Base-by-base conservation (phyloP, 2,113 vertebrate species). In the Bucco capensis region DNA sequence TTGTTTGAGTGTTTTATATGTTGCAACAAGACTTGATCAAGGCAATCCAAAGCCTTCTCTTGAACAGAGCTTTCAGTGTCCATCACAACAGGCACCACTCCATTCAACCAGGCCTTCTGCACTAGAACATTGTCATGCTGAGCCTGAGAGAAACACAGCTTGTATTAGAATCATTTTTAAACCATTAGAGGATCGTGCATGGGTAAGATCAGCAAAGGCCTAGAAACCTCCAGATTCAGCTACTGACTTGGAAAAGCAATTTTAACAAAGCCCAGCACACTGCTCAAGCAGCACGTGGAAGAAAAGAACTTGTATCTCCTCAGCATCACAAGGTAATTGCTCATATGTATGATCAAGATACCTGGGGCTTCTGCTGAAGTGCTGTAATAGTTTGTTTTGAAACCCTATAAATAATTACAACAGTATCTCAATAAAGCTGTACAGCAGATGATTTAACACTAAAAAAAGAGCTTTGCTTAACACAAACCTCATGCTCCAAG, bases 21-120 rank as follows among this genome's bases (percentile, higher is more conserved):
- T n/a, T 97, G 97, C 62, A 99, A 77, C 86, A 99, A 60, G 31
- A 98, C 83, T 90, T 98, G 97, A 27, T 99, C 97, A 8, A 99
- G 96, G 92, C 97, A 98, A 27, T 99, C 98, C 92, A 99, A 84
- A 33, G 98, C 98, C 92, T 98, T 99, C 78, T 99, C 98, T 54
- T 99, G 99, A 47, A 99, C 98, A 0, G 98, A 97, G 89, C 27
- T 98, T 92, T 99, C 99, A 0, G 92, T 33, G 86, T 99, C 99
- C 82, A 98, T 96, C 89, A 99, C 97, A 5, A 98, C 97, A 0
- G 99, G 98, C 46, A 99, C 91, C 58, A 99, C 97, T 0, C 98
- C 98, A 1, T 88, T 79, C 76, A 99, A 94, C 98, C 99, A 99
- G 8, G 98, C 98, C 93, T 97, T 98, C 97, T 99, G 99, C 50